These are phyloP conservation scores for Polydrusus cervinus DNA, from an alignment of 2,888 invertebrate species.

Conservation along the genomic window DNA sequence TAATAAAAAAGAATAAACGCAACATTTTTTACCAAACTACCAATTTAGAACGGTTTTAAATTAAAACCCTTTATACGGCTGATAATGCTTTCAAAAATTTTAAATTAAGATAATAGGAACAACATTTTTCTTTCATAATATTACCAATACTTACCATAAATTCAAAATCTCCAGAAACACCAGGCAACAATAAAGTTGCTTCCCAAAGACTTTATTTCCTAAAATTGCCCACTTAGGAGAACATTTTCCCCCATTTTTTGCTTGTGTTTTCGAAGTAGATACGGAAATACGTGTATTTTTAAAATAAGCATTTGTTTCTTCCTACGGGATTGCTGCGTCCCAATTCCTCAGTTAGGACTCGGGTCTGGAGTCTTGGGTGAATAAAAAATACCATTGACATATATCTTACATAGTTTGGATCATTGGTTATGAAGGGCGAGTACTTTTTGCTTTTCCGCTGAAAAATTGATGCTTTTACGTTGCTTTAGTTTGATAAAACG, in stretches of 20 bases:
- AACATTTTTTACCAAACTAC: too few relatives aligned
- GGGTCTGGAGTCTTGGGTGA: background rate
- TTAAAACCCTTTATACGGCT: too few relatives aligned
- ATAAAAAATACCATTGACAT: conserved; percentile 11
- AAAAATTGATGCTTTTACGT: conserved; percentile 1
- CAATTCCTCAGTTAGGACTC: background rate
- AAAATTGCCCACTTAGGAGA: conserved; percentile 13
- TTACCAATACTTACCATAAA: background rate
- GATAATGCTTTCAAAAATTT: too few relatives aligned
- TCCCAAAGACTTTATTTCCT: background rate
- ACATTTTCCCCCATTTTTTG: conserved; percentile 6
- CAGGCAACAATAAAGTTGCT: background rate
- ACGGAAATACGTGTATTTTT: conserved; percentile 14
- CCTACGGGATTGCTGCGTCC: conserved; percentile 8
- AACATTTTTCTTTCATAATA: too few relatives aligned
- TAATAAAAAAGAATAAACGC: too few relatives aligned
- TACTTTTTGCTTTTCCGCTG: background rate
- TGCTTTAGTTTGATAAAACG: background rate
- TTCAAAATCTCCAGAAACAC: background rate
- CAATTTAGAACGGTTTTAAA: too few relatives aligned
- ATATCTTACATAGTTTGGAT: conserved; percentile 3
- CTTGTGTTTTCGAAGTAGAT: conserved; percentile 6
- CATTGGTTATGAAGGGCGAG: background rate
- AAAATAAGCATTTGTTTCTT: conserved; percentile 16
- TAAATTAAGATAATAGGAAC: too few relatives aligned